phyloP scores from a whole-genome alignment of 2,113 vertebrate species.

The Nesoenas mayeri region DNA sequence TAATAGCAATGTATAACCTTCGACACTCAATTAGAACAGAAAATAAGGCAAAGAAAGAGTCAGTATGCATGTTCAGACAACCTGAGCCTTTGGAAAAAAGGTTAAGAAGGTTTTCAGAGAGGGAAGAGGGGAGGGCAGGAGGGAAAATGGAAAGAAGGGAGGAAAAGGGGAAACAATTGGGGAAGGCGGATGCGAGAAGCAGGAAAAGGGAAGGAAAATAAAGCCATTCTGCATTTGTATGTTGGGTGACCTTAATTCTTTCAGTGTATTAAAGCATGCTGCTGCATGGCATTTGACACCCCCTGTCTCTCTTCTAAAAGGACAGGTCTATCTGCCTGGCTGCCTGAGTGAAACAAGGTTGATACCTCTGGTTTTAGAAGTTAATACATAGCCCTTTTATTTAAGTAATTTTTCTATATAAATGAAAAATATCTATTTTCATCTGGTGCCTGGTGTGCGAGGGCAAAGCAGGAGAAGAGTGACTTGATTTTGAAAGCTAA shows the following conservation, averaged over 20 bases:
- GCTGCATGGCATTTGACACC: background rate
- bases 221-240: background rate
- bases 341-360: background rate
- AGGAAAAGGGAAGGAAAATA: background rate
- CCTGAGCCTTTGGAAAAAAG: slow-evolving; percentile 52
- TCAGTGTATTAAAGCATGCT: background rate
- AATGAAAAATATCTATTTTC: background rate
- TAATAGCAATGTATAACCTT: slow-evolving; percentile 75
- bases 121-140: background rate
- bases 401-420: background rate
- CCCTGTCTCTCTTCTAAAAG: background rate
- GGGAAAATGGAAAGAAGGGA: background rate
- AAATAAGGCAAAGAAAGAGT: slow-evolving; percentile 75
- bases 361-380: background rate
- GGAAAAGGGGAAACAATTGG: background rate
- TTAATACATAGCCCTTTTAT: background rate
- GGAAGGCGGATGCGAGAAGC: background rate
- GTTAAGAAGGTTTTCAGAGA: slow-evolving; percentile 40
- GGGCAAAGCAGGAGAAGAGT: background rate
- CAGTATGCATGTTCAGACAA: slow-evolving; percentile 65
- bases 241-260: background rate
- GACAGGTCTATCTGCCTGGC: background rate
- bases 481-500: background rate
- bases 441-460: fast-evolving
- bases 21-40: slow-evolving; percentile 77